These are phyloP conservation scores for Cephonodes hylas DNA, from an alignment of 2,888 invertebrate species.

Conservation along the genomic window DNA sequence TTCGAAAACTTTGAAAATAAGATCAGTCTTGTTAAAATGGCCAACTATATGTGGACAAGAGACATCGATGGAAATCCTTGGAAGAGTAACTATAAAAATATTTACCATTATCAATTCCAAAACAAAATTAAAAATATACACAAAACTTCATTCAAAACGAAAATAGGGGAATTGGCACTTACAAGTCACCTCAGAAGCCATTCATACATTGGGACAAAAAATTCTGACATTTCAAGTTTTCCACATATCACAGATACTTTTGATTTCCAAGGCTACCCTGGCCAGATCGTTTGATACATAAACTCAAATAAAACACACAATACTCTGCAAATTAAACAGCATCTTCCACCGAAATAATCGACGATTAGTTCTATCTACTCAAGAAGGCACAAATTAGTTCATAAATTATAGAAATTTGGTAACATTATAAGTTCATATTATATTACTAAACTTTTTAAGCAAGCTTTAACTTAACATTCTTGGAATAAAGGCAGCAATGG, in stretches of 20 bases:
- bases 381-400: conserved; percentile 53
- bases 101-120: conserved; percentile 51
- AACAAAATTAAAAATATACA: conserved; percentile 56
- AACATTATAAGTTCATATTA: conserved; percentile 47
- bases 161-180: conserved; percentile 64
- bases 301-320: conserved; percentile 30
- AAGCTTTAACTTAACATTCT: conserved; percentile 11
- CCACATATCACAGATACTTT: conserved; percentile 61
- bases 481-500: conserved; percentile 8
- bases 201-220: conserved; percentile 18
- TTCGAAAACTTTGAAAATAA: conserved; percentile 73
- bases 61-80: conserved; percentile 61
- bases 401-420: conserved; percentile 56
- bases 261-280: conserved; percentile 47
- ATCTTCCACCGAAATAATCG: conserved; percentile 26
- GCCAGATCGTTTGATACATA: conserved; percentile 33
- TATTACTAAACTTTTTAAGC: conserved; percentile 17
- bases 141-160: conserved; percentile 58
- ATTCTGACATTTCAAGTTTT: conserved; percentile 17
- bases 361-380: conserved; percentile 35
- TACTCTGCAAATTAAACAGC: conserved; percentile 32
- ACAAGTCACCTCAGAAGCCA: conserved; percentile 39
- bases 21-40: conserved; percentile 83
- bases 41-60: conserved; percentile 67
- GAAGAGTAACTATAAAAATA: conserved; percentile 42